Evolutionary conservation across 2,797 vertebrate species (phyloP).

Genomic region (Chaetophractus vellerosus): DNA sequence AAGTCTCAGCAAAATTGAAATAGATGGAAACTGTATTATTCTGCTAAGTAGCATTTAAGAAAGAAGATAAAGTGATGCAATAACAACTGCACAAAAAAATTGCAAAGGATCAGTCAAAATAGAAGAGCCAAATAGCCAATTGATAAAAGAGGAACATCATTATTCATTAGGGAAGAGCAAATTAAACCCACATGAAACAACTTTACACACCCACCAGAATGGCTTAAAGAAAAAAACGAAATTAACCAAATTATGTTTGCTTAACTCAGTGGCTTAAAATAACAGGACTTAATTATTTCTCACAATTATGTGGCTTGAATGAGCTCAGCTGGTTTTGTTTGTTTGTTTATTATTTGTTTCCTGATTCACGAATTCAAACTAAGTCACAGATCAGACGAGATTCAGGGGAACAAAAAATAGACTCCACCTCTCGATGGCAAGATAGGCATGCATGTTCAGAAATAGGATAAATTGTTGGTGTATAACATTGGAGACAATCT

Average conservation of each 20-base stretch:
- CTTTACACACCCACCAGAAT: background rate
- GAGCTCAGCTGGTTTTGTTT: no score
- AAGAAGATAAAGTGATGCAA: background rate
- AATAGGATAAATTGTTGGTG: background rate
- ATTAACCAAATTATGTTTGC: background rate
- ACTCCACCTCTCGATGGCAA: background rate
- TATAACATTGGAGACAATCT: background rate
- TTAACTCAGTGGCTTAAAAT: no score
- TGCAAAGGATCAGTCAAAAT: background rate
- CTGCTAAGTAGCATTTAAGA: background rate
- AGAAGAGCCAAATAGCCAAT: background rate
- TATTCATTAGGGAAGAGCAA: background rate
- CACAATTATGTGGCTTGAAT: no score
- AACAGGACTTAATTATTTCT: no score
- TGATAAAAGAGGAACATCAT: background rate
- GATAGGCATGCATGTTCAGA: background rate
- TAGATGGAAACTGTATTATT: background rate
- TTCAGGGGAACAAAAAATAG: background rate
- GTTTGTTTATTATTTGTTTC: background rate
- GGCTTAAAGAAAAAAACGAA: background rate
- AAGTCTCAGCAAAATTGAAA: background rate
- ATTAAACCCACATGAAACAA: background rate
- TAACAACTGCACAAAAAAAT: background rate
- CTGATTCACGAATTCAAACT: background rate
- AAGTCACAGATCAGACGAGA: no score